These are phyloP conservation scores for Opisthograptis luteolata DNA, from an alignment of 2,888 invertebrate species.

Conservation along the genomic window DNA sequence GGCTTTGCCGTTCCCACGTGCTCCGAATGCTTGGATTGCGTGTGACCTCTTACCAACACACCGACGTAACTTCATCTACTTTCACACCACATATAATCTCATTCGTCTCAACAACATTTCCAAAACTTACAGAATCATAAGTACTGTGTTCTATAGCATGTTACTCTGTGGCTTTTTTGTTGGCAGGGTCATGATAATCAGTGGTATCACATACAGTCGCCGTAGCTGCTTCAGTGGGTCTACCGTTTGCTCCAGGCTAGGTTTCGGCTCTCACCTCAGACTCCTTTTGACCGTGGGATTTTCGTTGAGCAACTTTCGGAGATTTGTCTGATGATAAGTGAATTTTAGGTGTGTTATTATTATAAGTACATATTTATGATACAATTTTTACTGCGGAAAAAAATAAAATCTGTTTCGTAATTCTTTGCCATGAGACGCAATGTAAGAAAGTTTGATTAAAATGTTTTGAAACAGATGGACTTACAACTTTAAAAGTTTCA, in stretches of 20 bases:
- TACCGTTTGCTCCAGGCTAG: conserved; percentile 82
- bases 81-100: conserved; percentile 44
- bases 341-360: conserved; percentile 40
- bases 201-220: conserved; percentile 57
- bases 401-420: conserved; percentile 2
- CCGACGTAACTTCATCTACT: conserved; percentile 53
- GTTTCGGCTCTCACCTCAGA: conserved; percentile 71
- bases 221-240: conserved; percentile 78
- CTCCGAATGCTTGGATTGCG: conserved; percentile 81
- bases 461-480: too few species aligned
- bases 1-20: conserved; percentile 78
- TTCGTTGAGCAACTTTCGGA: conserved; percentile 51
- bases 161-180: conserved; percentile 60
- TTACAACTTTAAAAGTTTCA: too few species aligned
- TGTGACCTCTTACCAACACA: conserved; percentile 75
- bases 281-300: conserved; percentile 78
- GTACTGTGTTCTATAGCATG: conserved; percentile 27
- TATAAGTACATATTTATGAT: conserved; percentile 17
- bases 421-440: neutral
- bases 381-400: conserved; percentile 10
- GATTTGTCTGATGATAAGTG: conserved; percentile 65
- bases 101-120: neutral
- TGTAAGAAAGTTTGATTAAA: too few species aligned
- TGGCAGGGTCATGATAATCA: conserved; percentile 44
- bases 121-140: conserved; percentile 23